A percentile compares a stretch with the other conserved stretches of the same genome.
These are phyloP conservation scores for Heliangelus exortis DNA, from an alignment of 2,797 vertebrate species.

Conservation along the genomic window DNA sequence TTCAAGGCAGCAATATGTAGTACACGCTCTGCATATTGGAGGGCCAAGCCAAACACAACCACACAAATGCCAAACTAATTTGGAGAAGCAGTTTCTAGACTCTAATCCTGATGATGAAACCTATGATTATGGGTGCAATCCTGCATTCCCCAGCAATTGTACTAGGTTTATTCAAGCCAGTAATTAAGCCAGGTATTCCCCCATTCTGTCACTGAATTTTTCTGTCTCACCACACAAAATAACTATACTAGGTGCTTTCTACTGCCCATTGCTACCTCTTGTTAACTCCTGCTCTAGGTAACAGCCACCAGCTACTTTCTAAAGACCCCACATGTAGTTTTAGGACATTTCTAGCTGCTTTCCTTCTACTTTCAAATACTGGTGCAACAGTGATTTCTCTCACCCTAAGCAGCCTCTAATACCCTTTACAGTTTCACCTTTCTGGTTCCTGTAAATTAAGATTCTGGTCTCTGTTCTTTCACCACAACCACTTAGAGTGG, in stretches of 20 bases:
- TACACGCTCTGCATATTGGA: neutral
- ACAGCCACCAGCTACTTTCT: neutral
- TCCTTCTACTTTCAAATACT: neutral
- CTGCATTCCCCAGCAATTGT: slow-evolving; percentile 29
- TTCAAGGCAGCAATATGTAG: neutral
- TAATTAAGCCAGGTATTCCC: neutral
- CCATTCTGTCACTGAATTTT: slow-evolving; percentile 2
- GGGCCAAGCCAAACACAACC: slow-evolving; percentile 45
- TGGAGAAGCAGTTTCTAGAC: slow-evolving; percentile 29
- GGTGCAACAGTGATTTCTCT: neutral
- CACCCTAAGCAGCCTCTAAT: neutral
- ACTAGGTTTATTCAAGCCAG: neutral
- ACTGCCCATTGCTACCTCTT: neutral
- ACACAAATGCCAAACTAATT: slow-evolving; percentile 53
- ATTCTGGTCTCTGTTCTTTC: neutral
- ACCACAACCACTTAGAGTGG: neutral
- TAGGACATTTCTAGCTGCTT: neutral
- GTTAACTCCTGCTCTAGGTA: neutral
- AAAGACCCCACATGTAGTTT: rapidly evolving
- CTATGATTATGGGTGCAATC: slow-evolving; percentile 35
- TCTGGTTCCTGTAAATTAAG: neutral
- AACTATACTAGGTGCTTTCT: neutral
- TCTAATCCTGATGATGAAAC: slow-evolving; percentile 22
- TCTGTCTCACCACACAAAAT: neutral
- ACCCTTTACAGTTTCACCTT: neutral